Conservation (phyloP, 2,113 vertebrate species). For the Megaleporinus macrocephalus region DNA sequence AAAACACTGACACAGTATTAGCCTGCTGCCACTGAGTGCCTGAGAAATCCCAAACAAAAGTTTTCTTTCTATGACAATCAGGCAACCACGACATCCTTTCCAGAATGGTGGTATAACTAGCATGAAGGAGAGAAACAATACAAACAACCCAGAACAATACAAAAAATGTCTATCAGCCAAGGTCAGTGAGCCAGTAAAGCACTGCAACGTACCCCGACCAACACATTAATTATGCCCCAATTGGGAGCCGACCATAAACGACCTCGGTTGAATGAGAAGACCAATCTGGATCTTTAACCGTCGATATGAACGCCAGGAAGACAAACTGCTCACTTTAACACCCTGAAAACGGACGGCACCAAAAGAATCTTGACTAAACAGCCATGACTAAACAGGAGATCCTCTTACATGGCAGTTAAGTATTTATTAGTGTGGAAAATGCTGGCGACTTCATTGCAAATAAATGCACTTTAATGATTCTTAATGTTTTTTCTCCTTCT, state of each 20-base stretch:
- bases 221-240: no score
- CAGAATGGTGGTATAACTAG: no score
- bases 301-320: no score
- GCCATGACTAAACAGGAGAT: not conserved
- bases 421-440: constrained; percentile 41
- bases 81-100: not conserved
- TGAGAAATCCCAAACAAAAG: not conserved
- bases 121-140: no score
- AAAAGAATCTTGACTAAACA: not conserved
- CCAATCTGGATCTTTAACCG: no score
- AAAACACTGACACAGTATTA: not conserved
- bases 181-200: no score
- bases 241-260: no score
- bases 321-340: not conserved
- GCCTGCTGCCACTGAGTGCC: not conserved
- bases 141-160: no score
- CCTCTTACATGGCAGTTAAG: constrained; percentile 17
- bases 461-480: constrained; percentile 35
- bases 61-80: not conserved
- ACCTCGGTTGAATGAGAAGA: no score
- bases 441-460: constrained; percentile 18
- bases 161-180: no score
- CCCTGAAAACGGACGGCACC: not conserved
- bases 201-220: no score
- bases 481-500: constrained; percentile 30